Percentiles rank a stretch among this genome's conserved stretches.
phyloP scores from a whole-genome alignment of 1,140 invertebrate genomes.

The Apis laboriosa region DNA sequence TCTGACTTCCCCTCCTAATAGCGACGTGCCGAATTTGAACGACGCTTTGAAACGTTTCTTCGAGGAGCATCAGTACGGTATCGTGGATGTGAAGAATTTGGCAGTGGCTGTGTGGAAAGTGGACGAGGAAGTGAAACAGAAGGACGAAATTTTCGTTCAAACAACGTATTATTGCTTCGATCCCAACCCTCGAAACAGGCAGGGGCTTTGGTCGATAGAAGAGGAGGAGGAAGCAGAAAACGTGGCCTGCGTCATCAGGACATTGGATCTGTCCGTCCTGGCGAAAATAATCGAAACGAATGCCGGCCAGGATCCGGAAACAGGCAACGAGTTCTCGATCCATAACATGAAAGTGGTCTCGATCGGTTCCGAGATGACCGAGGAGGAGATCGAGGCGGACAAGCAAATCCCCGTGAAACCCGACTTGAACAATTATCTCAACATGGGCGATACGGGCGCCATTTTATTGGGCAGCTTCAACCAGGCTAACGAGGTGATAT shows the following conservation, averaged over 20 bases:
- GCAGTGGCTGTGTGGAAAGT: conserved; percentile 71
- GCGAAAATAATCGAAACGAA: conserved; percentile 58
- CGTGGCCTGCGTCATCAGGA: conserved; percentile 67
- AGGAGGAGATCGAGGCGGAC: conserved; percentile 72
- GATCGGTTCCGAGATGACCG: conserved; percentile 63
- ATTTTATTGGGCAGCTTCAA: conserved; percentile 68
- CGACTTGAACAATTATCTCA: conserved; percentile 64
- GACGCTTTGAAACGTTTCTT: conserved; percentile 68
- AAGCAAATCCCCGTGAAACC: conserved; percentile 65
- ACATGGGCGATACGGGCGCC: conserved; percentile 64
- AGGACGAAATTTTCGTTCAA: conserved; percentile 53
- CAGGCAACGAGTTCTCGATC: conserved; percentile 63
- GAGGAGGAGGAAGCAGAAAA: conserved; percentile 33
- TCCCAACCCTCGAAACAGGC: conserved; percentile 62
- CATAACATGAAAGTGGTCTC: conserved; percentile 68
- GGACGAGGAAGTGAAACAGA: conserved; percentile 67
- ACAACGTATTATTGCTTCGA: conserved; percentile 71
- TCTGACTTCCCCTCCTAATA: conserved; percentile 35
- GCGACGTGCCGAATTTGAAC: conserved; percentile 50
- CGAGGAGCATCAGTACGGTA: conserved; percentile 64
- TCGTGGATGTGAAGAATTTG: conserved; percentile 65
- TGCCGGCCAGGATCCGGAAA: conserved; percentile 3
- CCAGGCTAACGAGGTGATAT: conserved; percentile 66
- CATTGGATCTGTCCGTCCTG: conserved; percentile 54
- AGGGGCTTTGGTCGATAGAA: conserved; percentile 13